These are phyloP conservation scores for Aethes cnicana DNA, from an alignment of 2,888 invertebrate species.

Conservation along the genomic window DNA sequence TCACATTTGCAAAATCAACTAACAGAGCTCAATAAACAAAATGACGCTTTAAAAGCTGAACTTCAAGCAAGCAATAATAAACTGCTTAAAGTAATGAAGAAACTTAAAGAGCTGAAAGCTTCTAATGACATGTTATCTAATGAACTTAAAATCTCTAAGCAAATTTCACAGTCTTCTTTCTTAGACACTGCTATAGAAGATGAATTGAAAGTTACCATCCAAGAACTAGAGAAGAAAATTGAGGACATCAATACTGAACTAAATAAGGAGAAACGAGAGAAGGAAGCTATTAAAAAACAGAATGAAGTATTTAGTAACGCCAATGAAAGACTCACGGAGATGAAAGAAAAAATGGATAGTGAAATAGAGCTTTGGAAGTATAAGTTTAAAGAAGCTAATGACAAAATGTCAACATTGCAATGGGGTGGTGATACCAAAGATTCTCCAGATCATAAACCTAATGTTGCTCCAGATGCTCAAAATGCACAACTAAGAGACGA, in stretches of 20 bases:
- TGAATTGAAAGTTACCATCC: conserved; percentile 87
- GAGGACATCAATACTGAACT: conserved; percentile 82
- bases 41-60: conserved; percentile 82
- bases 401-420: conserved; percentile 81
- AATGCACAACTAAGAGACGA: conserved; percentile 51
- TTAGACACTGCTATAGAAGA: conserved; percentile 91
- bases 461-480: conserved; percentile 30
- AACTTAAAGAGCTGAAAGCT: conserved; percentile 91
- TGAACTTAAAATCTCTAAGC: conserved; percentile 78
- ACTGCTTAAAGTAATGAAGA: conserved; percentile 90
- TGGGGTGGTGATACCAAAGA: conserved; percentile 59
- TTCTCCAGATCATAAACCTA: conserved; percentile 41
- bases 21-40: conserved; percentile 81
- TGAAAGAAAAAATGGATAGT: conserved; percentile 91
- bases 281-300: conserved; percentile 85
- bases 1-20: conserved; percentile 83
- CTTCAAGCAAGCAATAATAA: conserved; percentile 86
- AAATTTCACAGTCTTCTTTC: conserved; percentile 81
- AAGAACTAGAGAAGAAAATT: conserved; percentile 84
- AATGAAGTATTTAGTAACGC: conserved; percentile 88
- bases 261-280: conserved; percentile 85
- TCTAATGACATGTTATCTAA: conserved; percentile 84
- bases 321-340: conserved; percentile 89
- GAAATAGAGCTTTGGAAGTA: conserved; percentile 88
- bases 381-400: conserved; percentile 86